These are phyloP conservation scores for Melanotaenia duboulayi DNA, from an alignment of 2,113 vertebrate species.

Conservation along the genomic window DNA sequence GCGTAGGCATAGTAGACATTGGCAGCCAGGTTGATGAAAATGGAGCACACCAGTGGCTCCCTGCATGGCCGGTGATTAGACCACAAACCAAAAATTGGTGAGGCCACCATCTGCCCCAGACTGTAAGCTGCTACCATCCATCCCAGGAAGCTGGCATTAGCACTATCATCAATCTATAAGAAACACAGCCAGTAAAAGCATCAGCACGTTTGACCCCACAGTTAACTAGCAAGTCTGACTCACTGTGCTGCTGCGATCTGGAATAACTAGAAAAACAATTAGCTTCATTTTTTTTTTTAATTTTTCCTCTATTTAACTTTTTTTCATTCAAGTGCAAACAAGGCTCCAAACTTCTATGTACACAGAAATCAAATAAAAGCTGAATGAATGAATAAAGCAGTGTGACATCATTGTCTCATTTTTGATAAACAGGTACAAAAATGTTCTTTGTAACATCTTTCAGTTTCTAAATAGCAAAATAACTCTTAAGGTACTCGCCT, in stretches of 20 bases:
- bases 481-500: too few relatives aligned
- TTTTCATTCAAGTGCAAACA: too few relatives aligned
- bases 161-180: conserved; percentile 86
- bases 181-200: neutral
- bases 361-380: too few relatives aligned
- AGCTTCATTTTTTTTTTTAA: neutral
- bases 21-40: conserved; percentile 89
- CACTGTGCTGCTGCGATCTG: neutral
- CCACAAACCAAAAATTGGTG: conserved; percentile 93
- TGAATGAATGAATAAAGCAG: too few relatives aligned
- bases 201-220: neutral
- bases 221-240: neutral
- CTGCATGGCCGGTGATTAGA: conserved; percentile 91
- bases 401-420: too few relatives aligned
- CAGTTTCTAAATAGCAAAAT: too few relatives aligned
- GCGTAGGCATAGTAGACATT: conserved; percentile 94
- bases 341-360: too few relatives aligned
- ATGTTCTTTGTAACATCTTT: neutral
- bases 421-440: neutral
- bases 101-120: conserved; percentile 95
- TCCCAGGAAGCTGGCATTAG: conserved; percentile 91
- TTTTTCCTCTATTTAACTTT: too few relatives aligned
- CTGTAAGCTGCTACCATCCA: conserved; percentile 97
- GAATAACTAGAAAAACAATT: neutral
- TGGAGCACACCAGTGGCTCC: conserved; percentile 91